phyloP scores from a whole-genome alignment of 35 echinoderm and acorn worm species.

The Eucidaris tribuloides region DNA sequence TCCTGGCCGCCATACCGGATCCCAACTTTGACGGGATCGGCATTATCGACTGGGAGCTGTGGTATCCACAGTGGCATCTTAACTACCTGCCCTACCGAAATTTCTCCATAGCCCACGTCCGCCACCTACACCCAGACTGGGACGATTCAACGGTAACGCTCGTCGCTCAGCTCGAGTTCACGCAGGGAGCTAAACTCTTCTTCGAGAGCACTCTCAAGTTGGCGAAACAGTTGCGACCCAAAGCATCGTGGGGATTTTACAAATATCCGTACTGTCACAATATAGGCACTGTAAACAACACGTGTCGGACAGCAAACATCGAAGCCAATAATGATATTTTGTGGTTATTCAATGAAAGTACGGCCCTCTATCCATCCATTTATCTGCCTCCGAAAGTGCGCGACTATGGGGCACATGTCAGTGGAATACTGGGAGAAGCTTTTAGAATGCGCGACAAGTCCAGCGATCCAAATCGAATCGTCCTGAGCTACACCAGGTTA shows the following conservation, averaged over 20 bases:
- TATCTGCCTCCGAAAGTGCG: conserved; percentile 25
- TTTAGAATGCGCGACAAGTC: conserved; percentile 35
- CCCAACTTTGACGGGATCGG: conserved; percentile 48
- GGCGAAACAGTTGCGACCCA: conserved; percentile 55
- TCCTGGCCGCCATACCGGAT: conserved; percentile 47
- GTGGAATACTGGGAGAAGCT: conserved; percentile 40
- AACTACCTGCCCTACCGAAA: background rate
- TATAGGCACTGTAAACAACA: background rate
- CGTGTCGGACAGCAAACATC: background rate
- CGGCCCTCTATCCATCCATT: conserved; percentile 80
- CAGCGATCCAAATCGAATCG: conserved; percentile 1
- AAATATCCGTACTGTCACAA: conserved; percentile 80
- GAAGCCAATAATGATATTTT: conserved; percentile 53
- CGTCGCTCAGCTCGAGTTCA: conserved; percentile 65
- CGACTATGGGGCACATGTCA: background rate
- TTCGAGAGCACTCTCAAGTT: conserved; percentile 62
- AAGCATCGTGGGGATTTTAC: conserved; percentile 80
- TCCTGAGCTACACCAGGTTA: conserved; percentile 73
- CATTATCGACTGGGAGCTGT: conserved; percentile 90
- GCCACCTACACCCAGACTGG: conserved; percentile 35
- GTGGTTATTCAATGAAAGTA: conserved; percentile 73
- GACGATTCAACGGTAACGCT: conserved; percentile 29
- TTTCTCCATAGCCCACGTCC: conserved; percentile 27
- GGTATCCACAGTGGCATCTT: conserved; percentile 40
- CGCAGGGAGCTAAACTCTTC: conserved; percentile 55